phyloP scores from a whole-genome alignment of 2,797 vertebrate genomes.

The Vespertilio murinus region DNA sequence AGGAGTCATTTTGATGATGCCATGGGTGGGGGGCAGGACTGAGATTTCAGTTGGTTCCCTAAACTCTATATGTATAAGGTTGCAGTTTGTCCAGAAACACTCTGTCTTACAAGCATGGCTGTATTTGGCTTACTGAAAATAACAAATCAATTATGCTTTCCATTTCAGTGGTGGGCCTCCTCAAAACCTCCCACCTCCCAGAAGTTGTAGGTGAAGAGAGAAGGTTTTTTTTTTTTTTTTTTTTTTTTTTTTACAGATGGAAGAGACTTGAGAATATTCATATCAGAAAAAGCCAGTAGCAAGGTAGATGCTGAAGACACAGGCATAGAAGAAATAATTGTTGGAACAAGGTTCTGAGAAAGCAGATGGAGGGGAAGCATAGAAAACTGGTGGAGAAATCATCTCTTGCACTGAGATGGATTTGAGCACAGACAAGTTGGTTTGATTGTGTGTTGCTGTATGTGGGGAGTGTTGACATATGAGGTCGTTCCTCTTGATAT shows the following conservation, averaged over 20 bases:
- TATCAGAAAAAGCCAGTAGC: neutral
- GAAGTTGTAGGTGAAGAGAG: neutral
- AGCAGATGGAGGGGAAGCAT: neutral
- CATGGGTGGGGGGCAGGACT: neutral
- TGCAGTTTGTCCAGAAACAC: neutral
- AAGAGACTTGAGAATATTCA: constrained; percentile 8
- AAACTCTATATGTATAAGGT: neutral
- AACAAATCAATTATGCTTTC: neutral
- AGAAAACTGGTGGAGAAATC: neutral
- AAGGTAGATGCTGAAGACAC: neutral
- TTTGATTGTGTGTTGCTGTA: neutral
- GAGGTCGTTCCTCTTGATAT: neutral
- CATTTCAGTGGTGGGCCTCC: neutral
- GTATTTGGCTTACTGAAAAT: neutral
- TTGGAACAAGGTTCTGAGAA: neutral
- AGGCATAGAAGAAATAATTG: neutral
- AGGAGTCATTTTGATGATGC: neutral
- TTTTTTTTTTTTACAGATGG: neutral
- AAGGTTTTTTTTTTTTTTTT: neutral
- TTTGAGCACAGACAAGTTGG: neutral
- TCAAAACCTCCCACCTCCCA: neutral
- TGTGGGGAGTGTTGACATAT: neutral
- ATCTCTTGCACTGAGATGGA: neutral
- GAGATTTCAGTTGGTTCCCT: neutral
- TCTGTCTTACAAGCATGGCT: neutral